Evolutionary conservation across 2,888 invertebrate species (phyloP).

Genomic region (Trisateles emortualis): DNA sequence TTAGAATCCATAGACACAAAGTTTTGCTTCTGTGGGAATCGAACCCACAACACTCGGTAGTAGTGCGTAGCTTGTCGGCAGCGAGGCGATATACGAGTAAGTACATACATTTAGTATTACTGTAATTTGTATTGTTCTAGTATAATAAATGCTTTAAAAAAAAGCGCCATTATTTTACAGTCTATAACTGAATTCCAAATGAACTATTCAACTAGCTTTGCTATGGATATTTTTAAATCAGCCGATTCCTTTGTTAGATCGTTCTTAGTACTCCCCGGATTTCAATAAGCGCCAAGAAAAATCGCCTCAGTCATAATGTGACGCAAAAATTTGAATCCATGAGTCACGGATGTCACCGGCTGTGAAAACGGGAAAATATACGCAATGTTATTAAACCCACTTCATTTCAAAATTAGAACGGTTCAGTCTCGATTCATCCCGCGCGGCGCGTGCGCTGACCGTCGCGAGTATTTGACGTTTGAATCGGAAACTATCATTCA

Average conservation of each 20-base stretch:
- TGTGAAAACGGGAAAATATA: slow-evolving; percentile 80
- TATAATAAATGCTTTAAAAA: not conserved
- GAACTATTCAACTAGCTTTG: too few relatives aligned
- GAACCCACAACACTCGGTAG: too few relatives aligned
- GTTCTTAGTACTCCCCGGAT: slow-evolving; percentile 15
- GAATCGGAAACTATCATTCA: slow-evolving; percentile 51
- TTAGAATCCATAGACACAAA: too few relatives aligned
- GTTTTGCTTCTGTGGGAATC: too few relatives aligned
- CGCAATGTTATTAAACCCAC: slow-evolving; percentile 82
- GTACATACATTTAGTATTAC: too few relatives aligned
- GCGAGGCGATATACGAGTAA: too few relatives aligned
- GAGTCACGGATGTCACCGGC: slow-evolving; percentile 68
- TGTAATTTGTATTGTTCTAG: too few relatives aligned
- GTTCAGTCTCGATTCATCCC: slow-evolving; percentile 75
- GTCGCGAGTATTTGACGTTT: slow-evolving; percentile 54
- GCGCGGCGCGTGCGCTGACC: slow-evolving; percentile 74
- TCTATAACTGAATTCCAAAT: too few relatives aligned
- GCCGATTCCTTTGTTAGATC: not conserved
- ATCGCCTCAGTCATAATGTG: slow-evolving; percentile 35
- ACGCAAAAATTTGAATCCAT: slow-evolving; percentile 60
- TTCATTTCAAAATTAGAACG: slow-evolving; percentile 82
- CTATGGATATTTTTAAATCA: not conserved
- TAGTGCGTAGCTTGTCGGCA: too few relatives aligned
- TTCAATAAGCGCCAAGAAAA: slow-evolving; percentile 44
- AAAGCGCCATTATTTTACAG: not conserved